These are phyloP conservation scores for Heteractis magnifica DNA, from an alignment of 92 coral and sea anemone species.

Conservation along the genomic window DNA sequence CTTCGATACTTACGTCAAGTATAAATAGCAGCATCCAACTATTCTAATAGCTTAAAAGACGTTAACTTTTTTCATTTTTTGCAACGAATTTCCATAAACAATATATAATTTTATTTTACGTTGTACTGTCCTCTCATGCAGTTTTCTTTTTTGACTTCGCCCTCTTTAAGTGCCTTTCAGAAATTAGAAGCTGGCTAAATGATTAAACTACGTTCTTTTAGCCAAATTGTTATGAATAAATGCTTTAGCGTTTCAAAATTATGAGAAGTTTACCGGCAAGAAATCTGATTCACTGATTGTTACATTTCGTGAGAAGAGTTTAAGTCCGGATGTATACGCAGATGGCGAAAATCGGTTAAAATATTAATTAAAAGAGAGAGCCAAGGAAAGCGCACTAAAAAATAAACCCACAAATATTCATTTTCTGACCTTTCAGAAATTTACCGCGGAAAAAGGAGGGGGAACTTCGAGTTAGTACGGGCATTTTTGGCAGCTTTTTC, in stretches of 20 bases:
- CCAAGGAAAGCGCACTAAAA: not conserved
- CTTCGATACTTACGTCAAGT: no score
- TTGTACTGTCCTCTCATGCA: no score
- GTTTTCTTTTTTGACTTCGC: no score
- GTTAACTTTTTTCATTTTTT: no score
- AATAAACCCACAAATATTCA: no score
- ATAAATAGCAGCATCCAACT: no score
- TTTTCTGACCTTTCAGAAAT: not conserved
- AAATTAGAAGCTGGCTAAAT: no score
- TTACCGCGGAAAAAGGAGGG: not conserved
- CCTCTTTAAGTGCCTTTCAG: no score
- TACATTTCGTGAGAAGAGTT: not conserved
- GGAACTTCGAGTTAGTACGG: not conserved
- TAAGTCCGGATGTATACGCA: not conserved
- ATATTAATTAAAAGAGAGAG: not conserved
- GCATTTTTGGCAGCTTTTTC: not conserved
- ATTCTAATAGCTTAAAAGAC: no score
- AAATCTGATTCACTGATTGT: not conserved
- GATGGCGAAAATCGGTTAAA: not conserved
- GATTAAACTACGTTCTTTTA: no score
- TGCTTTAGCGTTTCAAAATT: not conserved
- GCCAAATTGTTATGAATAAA: not conserved
- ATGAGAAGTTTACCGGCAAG: not conserved
- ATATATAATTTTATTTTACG: no score
- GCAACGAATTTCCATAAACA: no score